Conservation (phyloP, 2,797 vertebrate species). For the Aulostomus chinensis region DNA sequence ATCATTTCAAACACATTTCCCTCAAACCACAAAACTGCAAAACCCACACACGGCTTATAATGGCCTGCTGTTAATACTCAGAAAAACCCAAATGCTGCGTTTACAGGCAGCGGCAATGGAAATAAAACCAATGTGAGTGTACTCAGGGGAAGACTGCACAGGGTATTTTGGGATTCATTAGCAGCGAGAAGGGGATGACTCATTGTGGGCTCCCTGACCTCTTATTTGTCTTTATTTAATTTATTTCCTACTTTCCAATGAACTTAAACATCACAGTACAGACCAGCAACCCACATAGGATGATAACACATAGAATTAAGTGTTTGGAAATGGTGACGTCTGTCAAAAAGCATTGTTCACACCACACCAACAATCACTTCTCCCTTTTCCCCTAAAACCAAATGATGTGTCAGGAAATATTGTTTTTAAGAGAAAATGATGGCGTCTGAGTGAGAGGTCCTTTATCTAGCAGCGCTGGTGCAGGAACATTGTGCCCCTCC, state of each 20-base stretch:
- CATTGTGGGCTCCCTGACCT: conserved; percentile 73
- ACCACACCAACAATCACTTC: conserved; percentile 49
- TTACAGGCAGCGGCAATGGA: conserved; percentile 46
- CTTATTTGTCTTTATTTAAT: conserved; percentile 76
- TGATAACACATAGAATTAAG: too few relatives aligned
- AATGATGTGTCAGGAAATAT: conserved; percentile 67
- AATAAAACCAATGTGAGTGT: conserved; percentile 40
- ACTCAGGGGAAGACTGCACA: conserved; percentile 50
- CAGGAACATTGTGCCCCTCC: conserved; percentile 34
- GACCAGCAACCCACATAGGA: neutral
- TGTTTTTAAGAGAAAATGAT: conserved; percentile 72
- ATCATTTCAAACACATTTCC: neutral
- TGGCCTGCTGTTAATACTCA: conserved; percentile 16
- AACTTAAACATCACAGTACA: conserved; percentile 45
- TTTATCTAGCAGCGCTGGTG: conserved; percentile 51
- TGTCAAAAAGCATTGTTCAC: conserved; percentile 44
- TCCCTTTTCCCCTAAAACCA: conserved; percentile 52
- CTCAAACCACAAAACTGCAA: neutral
- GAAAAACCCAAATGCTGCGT: conserved; percentile 44
- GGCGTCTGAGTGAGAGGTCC: conserved; percentile 61
- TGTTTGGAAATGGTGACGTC: conserved; percentile 11
- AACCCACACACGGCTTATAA: conserved; percentile 5
- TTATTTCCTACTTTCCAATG: conserved; percentile 62
- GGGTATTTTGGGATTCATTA: conserved; percentile 77
- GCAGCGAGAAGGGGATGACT: conserved; percentile 71